Base-by-base conservation (phyloP, 2,797 vertebrate genomes). In the Miichthys miiuy region DNA sequence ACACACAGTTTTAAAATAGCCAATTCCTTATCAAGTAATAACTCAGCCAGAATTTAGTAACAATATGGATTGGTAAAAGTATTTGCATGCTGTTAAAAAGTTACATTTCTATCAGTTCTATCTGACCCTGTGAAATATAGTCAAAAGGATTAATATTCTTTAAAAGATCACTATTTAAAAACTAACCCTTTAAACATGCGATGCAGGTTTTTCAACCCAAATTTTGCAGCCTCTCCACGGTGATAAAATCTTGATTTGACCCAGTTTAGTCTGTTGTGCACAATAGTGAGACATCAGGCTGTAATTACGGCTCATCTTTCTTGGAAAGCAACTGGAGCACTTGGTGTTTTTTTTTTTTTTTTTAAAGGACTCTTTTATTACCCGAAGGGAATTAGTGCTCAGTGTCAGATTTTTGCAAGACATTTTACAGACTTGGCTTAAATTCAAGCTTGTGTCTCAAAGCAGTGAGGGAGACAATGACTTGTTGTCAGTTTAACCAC, bases 401-500 rank as follows among this genome's bases (percentile, higher is more conserved):
- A 2, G 47, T 1, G 50, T 54, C 14, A 48, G 1, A 47, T 0
- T 62, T 21, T 30, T 7, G 23, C 34, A 9, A 52, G 54, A 34
- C 0, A 57, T 17, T 34, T 38, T 5, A 14, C 9, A 64, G 25
- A n/a, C 10, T 52, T 13, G 25, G 66, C 42, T 41, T 21, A 10
- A 34, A 23, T 62, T 51, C 8, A 20, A 38, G 82, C 34, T 80
- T 63, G 71, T 79, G 89, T 93, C 94, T 84, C 94, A 90, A 73
- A 85, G 96, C 96, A 91, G 79, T 90, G 88, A 93, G 97, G 97
- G 84, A 95, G 97, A 97, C 97, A 95, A 93, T 96, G 97, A 97
- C 92, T 97, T 98, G 97, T 97, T 98, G 97, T 97, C 90, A 81
- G 87, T 83, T 90, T 87, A 67, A 78, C 66, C 83, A 88, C 89